A percentile compares a stretch with the other conserved stretches of the same genome.
Evolutionary conservation across 2,797 vertebrate species (phyloP).

Genomic region (Megaceryle alcyon): DNA sequence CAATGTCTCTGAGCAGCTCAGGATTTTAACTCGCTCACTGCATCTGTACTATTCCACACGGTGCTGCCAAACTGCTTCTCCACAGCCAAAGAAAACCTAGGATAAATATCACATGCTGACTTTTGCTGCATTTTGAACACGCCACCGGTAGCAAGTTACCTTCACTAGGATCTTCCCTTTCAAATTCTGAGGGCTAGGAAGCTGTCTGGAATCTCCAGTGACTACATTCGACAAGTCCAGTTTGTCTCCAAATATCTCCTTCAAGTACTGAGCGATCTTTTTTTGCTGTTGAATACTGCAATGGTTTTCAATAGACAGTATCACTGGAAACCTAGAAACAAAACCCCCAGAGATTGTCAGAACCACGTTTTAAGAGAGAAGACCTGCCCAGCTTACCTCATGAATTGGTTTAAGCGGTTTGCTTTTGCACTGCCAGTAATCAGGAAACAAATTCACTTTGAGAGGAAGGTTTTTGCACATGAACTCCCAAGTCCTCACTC

Average conservation of each 20-base stretch:
- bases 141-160: constrained; percentile 75
- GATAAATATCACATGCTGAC: not conserved
- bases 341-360: not conserved
- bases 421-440: not conserved
- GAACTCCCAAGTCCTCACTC: not conserved
- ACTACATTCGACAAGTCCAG: constrained; percentile 86
- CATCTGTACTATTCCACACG: not conserved
- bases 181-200: constrained; percentile 91
- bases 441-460: not conserved
- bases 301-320: constrained; percentile 97
- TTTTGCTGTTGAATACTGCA: constrained; percentile 96
- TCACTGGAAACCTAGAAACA: constrained; percentile 88
- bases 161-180: constrained; percentile 97
- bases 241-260: constrained; percentile 91
- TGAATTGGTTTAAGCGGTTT: not conserved
- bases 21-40: not conserved
- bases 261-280: constrained; percentile 94
- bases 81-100: not conserved
- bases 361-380: not conserved
- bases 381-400: not conserved
- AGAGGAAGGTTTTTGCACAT: not conserved
- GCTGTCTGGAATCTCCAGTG: constrained; percentile 84
- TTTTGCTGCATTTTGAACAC: not conserved
- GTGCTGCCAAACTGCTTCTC: not conserved
- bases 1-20: not conserved